Conservation (phyloP, 1,140 invertebrate genomes). For the Drosophila lacertosa region DNA sequence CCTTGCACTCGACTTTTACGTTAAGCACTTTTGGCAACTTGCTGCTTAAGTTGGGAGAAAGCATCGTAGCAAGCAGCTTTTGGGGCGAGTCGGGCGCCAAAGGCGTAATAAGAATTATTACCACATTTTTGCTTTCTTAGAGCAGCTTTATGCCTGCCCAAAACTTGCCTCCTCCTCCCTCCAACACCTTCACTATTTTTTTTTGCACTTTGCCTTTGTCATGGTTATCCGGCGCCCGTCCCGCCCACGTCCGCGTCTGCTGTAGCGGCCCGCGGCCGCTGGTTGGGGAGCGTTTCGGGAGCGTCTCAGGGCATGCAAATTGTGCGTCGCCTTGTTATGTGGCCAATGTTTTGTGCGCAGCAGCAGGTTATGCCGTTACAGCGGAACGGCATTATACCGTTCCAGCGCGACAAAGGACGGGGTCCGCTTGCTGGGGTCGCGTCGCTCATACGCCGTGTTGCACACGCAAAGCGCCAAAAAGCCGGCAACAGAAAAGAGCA, state of each 20-base stretch:
- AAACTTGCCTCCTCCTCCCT: no score
- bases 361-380: slow-evolving; percentile 25
- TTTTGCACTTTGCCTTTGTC: slow-evolving; percentile 63
- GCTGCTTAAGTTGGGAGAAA: background rate
- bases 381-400: slow-evolving; percentile 1
- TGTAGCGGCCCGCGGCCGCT: background rate
- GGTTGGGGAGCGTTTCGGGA: background rate
- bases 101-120: slow-evolving; percentile 73
- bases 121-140: slow-evolving; percentile 48
- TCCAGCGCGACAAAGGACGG: background rate
- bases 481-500: slow-evolving; percentile 16
- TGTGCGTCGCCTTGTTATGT: slow-evolving; percentile 50
- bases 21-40: slow-evolving; percentile 35
- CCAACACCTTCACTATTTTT: no score
- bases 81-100: slow-evolving; percentile 33
- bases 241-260: background rate
- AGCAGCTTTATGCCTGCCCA: background rate
- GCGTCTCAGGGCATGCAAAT: slow-evolving; percentile 60
- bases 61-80: background rate
- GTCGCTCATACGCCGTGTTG: slow-evolving; percentile 73
- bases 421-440: slow-evolving; percentile 28
- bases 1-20: slow-evolving; percentile 24
- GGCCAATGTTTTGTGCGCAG: slow-evolving; percentile 56
- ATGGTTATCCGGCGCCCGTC: slow-evolving; percentile 34
- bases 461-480: slow-evolving; percentile 46